Evolutionary conservation across 2,797 vertebrate species (phyloP).

Genomic region (Pachyuromys duprasi): DNA sequence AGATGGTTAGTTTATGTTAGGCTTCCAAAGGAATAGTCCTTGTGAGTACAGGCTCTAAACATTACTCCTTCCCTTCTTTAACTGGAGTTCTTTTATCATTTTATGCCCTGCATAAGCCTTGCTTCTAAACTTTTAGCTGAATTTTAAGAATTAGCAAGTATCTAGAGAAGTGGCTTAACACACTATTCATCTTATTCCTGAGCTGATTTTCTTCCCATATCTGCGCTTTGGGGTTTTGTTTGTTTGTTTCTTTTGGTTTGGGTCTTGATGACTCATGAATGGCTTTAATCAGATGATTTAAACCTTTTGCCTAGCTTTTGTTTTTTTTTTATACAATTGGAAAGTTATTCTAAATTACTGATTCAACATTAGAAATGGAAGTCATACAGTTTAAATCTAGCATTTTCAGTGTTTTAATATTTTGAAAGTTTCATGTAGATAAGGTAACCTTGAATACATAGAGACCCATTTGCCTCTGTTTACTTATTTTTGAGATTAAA

Average conservation of each 20-base stretch:
- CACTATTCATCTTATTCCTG: neutral
- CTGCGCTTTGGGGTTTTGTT: neutral
- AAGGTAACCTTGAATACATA: neutral
- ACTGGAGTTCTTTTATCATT: neutral
- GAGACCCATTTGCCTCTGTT: neutral
- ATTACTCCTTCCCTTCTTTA: neutral
- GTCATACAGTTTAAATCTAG: neutral
- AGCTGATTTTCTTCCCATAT: neutral
- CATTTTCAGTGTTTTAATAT: neutral
- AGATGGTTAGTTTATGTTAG: neutral
- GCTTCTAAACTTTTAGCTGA: neutral
- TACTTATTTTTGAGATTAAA: neutral
- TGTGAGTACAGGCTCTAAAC: neutral
- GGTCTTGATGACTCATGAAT: neutral
- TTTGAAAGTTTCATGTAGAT: neutral
- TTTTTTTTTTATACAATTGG: neutral
- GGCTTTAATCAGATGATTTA: conserved; percentile 14
- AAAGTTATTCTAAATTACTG: neutral
- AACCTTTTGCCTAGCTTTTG: neutral
- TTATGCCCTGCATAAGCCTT: neutral
- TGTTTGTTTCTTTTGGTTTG: neutral
- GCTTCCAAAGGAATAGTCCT: neutral
- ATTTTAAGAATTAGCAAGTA: neutral
- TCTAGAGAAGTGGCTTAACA: neutral
- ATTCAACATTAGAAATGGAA: conserved; percentile 10